Conservation (phyloP, 2,888 invertebrate genomes). For the Kuschelorhynchus macadamiae region DNA sequence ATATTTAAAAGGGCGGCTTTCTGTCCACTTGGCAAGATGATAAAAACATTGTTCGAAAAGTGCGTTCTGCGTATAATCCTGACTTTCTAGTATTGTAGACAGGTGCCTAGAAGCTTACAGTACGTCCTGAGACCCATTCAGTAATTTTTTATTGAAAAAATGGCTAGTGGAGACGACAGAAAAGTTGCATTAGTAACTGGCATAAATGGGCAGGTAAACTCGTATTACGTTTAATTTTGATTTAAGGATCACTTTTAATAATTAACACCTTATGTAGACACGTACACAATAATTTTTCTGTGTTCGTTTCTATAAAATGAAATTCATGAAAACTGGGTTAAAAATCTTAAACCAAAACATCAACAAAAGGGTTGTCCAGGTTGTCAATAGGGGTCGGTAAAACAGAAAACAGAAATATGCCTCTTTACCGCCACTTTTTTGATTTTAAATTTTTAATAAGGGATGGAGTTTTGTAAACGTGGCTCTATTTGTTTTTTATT, state of each 20-base stretch:
- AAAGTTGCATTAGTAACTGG: constrained; percentile 95
- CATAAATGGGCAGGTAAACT: constrained; percentile 95
- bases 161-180: constrained; percentile 58
- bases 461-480: too few relatives aligned
- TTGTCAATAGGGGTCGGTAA: constrained; percentile 7
- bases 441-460: background rate
- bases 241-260: too few relatives aligned
- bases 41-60: constrained; percentile 4
- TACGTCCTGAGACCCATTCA: too few relatives aligned
- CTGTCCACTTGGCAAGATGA: constrained; percentile 26
- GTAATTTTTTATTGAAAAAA: constrained; percentile 7
- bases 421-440: constrained; percentile 10
- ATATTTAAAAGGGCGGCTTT: constrained; percentile 17
- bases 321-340: background rate
- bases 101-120: background rate
- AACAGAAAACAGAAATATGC: constrained; percentile 2
- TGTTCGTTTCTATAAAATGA: background rate
- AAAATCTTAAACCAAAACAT: background rate
- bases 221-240: constrained; percentile 1
- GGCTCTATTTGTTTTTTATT: too few relatives aligned
- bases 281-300: background rate
- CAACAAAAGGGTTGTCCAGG: background rate
- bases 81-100: background rate
- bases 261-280: background rate
- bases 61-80: too few relatives aligned